Base-by-base conservation (phyloP, 2,113 vertebrate genomes). In the Lichenostomus cassidix region DNA sequence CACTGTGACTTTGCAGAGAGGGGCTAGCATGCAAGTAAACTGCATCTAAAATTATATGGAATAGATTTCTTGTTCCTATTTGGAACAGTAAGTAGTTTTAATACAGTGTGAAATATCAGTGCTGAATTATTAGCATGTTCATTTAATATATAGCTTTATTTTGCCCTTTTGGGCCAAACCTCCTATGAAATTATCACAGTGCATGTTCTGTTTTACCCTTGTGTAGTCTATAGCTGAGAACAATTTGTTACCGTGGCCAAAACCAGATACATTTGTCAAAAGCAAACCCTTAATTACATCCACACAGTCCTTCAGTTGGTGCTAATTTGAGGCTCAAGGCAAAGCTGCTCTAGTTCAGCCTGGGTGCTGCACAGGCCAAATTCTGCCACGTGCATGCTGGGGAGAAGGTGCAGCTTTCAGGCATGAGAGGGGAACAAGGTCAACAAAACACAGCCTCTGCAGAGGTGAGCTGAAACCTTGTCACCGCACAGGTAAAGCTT, bases 311-410 rank as follows among this genome's bases (percentile, higher is more conserved):
- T 55, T 41, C 39, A 11, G 10, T 2, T 58, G 49, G 24, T 37
- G 42, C 18, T 44, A 17, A 49, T 59, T 14, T 24, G 17, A 80
- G 37, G 29, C n/a, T 83, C n/a, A 58, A 31, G 77, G 41, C 63
- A 79, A 79, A 67, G 25, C 56, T 75, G 68, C 46, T 80, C 14
- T 41, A 7, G 22, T 20, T 5, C 39, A 62, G 59, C 31, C 46
- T 41, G 28, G 10, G 59, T 9, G 5, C 22, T 8, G 6, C 6
- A 28, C 47, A 71, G 39, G 31, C 35, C 15, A 10, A 41, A 37
- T 31, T 87, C 65, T 91, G 35, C 73, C 41, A 47, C 1, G 1
- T 46, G 69, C 0, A 0, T 41, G 23, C 47, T 25, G 29, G 53
- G 79, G 67, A 85, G 75, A 70, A 68, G 49, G 53, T 28, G 15